These are phyloP conservation scores for Lapara coniferarum DNA, from an alignment of 2,888 invertebrate genomes.

Conservation along the genomic window DNA sequence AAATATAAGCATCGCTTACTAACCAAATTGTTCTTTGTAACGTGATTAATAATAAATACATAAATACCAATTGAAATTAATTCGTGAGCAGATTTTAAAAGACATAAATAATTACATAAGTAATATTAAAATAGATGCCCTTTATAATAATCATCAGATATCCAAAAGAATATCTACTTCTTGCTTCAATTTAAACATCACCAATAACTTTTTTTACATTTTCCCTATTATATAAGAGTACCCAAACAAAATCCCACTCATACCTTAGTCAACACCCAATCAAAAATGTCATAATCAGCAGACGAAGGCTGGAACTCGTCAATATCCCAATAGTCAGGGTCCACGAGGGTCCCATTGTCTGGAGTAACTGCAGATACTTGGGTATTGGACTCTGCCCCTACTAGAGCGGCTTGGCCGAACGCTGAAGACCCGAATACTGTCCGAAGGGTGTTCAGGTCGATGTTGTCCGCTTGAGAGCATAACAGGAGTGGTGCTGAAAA, in stretches of 20 bases:
- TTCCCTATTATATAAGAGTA: too few species aligned
- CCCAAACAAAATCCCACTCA: conserved; percentile 21
- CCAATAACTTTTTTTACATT: too few species aligned
- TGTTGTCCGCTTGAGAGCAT: conserved; percentile 37
- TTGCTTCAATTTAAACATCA: too few species aligned
- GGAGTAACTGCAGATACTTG: conserved; percentile 57
- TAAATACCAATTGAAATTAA: too few species aligned
- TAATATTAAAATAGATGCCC: too few species aligned
- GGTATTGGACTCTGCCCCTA: conserved; percentile 29
- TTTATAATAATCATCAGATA: too few species aligned
- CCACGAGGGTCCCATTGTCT: conserved; percentile 47
- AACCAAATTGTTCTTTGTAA: too few species aligned
- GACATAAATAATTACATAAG: too few species aligned
- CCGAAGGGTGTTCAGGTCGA: conserved; percentile 50
- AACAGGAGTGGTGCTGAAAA: conserved; percentile 47
- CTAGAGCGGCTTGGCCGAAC: conserved; percentile 26
- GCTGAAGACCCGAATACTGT: conserved; percentile 54
- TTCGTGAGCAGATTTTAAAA: too few species aligned
- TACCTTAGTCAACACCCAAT: conserved; percentile 87
- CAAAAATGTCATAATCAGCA: conserved; percentile 84
- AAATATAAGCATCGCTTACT: too few species aligned
- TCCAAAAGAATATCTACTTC: too few species aligned
- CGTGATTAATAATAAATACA: too few species aligned
- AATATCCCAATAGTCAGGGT: conserved; percentile 57
- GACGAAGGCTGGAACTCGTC: conserved; percentile 55